These are phyloP conservation scores for Pristionchus fissidentatus DNA, from an alignment of 2,888 invertebrate species.

Conservation along the genomic window DNA sequence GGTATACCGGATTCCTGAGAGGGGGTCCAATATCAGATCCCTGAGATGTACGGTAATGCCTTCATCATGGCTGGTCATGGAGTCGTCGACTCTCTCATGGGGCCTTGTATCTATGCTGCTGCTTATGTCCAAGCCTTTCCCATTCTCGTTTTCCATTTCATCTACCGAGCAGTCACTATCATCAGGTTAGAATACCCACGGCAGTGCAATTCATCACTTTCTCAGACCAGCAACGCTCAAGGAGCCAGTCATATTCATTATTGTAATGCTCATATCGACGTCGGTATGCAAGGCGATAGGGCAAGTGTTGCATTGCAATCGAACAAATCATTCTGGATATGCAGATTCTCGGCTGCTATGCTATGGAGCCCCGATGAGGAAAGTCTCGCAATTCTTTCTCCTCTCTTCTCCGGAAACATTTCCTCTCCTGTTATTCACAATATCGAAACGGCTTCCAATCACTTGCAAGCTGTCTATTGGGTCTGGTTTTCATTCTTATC, in stretches of 20 bases:
- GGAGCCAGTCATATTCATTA: neutral
- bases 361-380: neutral
- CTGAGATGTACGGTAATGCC: neutral
- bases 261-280: neutral
- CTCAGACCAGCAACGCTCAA: neutral
- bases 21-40: neutral
- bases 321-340: neutral
- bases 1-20: neutral
- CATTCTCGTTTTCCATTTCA: neutral
- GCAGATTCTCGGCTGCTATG: neutral
- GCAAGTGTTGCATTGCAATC: neutral
- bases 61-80: neutral
- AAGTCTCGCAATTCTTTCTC: neutral
- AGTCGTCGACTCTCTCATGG: neutral
- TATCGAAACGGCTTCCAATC: neutral
- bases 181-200: too few relatives aligned
- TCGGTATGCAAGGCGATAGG: neutral
- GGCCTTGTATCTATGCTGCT: neutral
- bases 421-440: neutral
- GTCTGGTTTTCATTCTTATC: neutral
- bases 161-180: neutral
- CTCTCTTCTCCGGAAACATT: neutral
- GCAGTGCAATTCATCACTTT: neutral
- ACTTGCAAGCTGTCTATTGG: constrained; percentile 7
- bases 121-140: neutral